These are phyloP conservation scores for Trypoxylus dichotomus DNA, from an alignment of 1,140 invertebrate genomes.

Conservation along the genomic window DNA sequence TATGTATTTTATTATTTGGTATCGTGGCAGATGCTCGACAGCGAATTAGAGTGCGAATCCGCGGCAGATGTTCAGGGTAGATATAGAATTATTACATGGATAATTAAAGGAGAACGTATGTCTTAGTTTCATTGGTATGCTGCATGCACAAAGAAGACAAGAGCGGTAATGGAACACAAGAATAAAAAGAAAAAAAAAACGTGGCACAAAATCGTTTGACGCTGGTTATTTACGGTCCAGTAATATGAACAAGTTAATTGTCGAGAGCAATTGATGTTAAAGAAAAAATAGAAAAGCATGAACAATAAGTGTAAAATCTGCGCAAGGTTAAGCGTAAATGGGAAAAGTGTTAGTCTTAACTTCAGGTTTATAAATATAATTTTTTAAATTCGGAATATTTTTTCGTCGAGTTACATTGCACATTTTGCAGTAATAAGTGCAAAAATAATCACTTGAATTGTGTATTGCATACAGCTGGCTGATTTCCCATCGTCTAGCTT, in stretches of 20 bases:
- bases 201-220: not conserved
- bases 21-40: not conserved
- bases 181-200: not conserved
- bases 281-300: not conserved
- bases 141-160: not conserved
- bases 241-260: not conserved
- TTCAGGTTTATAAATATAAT: too few relatives aligned
- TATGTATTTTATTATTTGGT: not conserved
- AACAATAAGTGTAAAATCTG: not conserved
- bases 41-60: not conserved
- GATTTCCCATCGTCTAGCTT: too few relatives aligned
- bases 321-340: too few relatives aligned
- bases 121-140: not conserved
- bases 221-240: not conserved
- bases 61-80: slow-evolving; percentile 4
- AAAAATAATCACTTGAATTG: too few relatives aligned
- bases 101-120: slow-evolving; percentile 9
- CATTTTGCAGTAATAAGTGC: too few relatives aligned
- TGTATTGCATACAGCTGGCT: too few relatives aligned
- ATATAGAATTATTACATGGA: slow-evolving; percentile 10
- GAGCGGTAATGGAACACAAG: not conserved
- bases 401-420: too few relatives aligned
- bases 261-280: not conserved
- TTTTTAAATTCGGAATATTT: too few relatives aligned
- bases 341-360: too few relatives aligned